Percentiles rank a stretch among this genome's conserved stretches.
These are phyloP conservation scores for Dysdera silvatica DNA, from an alignment of 1,140 invertebrate species.

Conservation along the genomic window DNA sequence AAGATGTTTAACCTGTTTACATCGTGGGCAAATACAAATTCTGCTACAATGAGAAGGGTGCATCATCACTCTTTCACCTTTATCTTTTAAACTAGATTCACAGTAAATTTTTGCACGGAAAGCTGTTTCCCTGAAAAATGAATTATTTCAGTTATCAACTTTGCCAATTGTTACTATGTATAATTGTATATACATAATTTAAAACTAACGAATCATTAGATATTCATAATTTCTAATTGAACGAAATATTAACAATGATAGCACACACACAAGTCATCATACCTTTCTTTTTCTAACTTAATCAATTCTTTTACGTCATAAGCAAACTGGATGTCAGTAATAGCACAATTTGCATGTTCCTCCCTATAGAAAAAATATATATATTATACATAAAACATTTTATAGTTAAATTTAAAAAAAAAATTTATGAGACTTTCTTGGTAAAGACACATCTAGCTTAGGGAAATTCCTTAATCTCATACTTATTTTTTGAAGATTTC, in stretches of 20 bases:
- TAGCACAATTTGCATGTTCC: constrained; percentile 72
- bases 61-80: constrained; percentile 60
- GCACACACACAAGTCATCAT: constrained; percentile 20
- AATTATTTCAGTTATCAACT: background rate
- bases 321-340: constrained; percentile 78
- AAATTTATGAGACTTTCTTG: no score
- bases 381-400: no score
- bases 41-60: constrained; percentile 63
- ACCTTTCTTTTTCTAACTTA: constrained; percentile 63
- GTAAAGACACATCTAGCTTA: no score
- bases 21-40: constrained; percentile 48
- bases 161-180: background rate
- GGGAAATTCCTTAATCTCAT: no score
- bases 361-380: constrained; percentile 56
- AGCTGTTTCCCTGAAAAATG: constrained; percentile 55
- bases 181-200: background rate
- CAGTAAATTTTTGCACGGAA: constrained; percentile 73
- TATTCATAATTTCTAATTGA: background rate
- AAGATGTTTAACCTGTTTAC: constrained; percentile 36
- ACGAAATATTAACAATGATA: constrained; percentile 3
- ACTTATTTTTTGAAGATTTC: no score
- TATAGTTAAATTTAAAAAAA: no score
- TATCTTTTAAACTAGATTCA: constrained; percentile 63
- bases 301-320: constrained; percentile 77
- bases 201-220: background rate